Base-by-base conservation (phyloP, 2,888 invertebrate genomes). In the Abscondita cerata region DNA sequence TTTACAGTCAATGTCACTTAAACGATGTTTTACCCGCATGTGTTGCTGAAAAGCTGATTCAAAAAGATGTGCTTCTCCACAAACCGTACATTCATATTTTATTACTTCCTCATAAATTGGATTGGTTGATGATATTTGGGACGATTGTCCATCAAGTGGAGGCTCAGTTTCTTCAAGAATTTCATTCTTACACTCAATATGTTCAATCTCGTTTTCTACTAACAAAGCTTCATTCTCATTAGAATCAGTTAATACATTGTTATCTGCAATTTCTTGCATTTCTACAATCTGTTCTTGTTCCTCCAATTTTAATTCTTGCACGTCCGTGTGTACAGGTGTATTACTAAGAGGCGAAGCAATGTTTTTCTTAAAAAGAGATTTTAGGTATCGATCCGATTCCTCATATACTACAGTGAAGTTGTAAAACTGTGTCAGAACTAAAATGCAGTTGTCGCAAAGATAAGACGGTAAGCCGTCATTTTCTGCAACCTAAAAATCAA, bases 371-470 rank as follows among this genome's bases (percentile, higher is more conserved):
- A 50, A 13, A 2, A 19, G 13, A 15, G 41, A 20, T 12, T 31
- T 38, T 4, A 65, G 16, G 1, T 57, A 8, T 31, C 54, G 52
- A 19, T 66, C 61, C 5, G 54, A 66, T 36, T 68, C 57, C 40
- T 68, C 63, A 38, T 64, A 69, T 34, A 66, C 50, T 8, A 68
- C 53, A 2, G 65, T 59, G 40, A 69, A 69, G 38, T 69, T 69
- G 51, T 69, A 68, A 57, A 69, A 69, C 34, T 68, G 62, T 20
- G 62, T 69, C 11, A 69, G 12, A 9, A 64, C 40, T 11, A 59
- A 44, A 33, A 65, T 60, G 40, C 69, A 69, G 52, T 54, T 57
- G 18, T 68, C 57, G 20, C 69, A 69, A 25, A 69, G 46, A 5
- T 33, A 6, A 12, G 53, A 52, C 6, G 69, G 68, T 36, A 69